Conservation (phyloP, 2,113 vertebrate species). For the Hypanus sabinus region DNA sequence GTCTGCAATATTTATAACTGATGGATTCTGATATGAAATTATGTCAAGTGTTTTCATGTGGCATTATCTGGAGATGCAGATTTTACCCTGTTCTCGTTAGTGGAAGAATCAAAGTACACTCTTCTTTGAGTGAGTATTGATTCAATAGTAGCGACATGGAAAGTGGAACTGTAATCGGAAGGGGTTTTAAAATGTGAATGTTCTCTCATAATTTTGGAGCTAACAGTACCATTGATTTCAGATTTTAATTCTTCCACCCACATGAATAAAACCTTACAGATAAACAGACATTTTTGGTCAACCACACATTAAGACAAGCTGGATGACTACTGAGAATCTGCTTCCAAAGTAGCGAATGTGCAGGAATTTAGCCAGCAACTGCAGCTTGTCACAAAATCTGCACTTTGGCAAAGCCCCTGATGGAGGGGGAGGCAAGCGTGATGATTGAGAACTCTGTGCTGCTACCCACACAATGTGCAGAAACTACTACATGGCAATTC, state of each 20-base stretch:
- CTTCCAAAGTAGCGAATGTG: not conserved
- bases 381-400: not conserved
- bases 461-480: conserved; percentile 9
- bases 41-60: not conserved
- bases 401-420: not conserved
- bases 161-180: not conserved
- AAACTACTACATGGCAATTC: not conserved
- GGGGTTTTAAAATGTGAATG: not conserved
- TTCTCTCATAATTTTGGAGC: too few species aligned
- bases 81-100: not conserved
- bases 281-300: not conserved
- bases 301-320: not conserved
- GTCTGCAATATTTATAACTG: too few species aligned
- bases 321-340: not conserved
- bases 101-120: not conserved
- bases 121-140: not conserved
- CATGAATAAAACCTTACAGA: not conserved
- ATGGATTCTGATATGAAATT: too few species aligned
- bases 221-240: not conserved
- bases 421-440: not conserved
- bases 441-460: not conserved
- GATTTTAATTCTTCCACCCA: not conserved
- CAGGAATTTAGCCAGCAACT: not conserved
- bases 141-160: not conserved
- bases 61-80: not conserved